Conservation (phyloP, 2,797 vertebrate species). For the Molothrus ater region DNA sequence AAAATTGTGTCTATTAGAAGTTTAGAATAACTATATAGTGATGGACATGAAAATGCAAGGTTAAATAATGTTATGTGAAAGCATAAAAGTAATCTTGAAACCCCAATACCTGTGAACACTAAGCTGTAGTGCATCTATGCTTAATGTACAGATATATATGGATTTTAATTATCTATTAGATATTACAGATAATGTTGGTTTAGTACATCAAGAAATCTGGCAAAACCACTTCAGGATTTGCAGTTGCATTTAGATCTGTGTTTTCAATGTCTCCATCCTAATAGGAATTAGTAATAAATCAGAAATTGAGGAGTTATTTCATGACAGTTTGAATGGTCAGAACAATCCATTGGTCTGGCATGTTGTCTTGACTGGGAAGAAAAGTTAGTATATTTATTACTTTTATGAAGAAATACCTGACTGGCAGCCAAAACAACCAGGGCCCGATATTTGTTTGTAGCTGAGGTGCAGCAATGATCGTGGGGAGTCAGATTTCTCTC, state of each 20-base stretch:
- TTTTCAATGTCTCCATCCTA: not conserved
- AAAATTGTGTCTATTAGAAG: not conserved
- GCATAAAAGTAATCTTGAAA: not conserved
- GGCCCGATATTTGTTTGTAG: not conserved
- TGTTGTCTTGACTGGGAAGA: not conserved
- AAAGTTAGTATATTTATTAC: not conserved
- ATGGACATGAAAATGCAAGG: not conserved
- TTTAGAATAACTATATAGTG: not conserved
- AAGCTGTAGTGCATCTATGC: not conserved
- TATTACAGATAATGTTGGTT: not conserved
- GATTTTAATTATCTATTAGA: not conserved
- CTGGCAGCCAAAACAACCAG: not conserved
- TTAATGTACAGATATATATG: fast-evolving
- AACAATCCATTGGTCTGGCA: not conserved
- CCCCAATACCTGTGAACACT: not conserved
- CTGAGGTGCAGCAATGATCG: fast-evolving
- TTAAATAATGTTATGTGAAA: not conserved
- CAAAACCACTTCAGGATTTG: not conserved
- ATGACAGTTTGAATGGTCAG: not conserved
- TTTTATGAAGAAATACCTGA: not conserved
- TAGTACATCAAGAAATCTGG: not conserved
- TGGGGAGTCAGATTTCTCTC: not conserved
- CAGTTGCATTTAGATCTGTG: not conserved
- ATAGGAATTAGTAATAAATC: not conserved
- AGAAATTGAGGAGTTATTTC: not conserved